phyloP scores from a whole-genome alignment of 2,888 invertebrate species.

The Euzophera pinguis region DNA sequence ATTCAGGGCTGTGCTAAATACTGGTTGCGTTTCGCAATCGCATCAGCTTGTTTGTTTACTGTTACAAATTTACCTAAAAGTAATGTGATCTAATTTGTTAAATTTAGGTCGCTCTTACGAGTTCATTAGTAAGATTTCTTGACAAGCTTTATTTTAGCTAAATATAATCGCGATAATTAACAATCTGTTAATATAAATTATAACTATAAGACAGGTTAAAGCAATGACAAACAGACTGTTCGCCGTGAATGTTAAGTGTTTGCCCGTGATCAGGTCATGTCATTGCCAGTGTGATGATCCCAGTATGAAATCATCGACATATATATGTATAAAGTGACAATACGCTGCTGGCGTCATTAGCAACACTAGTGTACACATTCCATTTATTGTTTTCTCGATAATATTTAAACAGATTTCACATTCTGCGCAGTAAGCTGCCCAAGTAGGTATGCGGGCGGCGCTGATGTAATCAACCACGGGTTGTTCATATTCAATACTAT shows the following conservation, averaged over 20 bases:
- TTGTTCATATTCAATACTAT: constrained; percentile 24
- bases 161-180: not conserved
- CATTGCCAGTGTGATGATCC: constrained; percentile 49
- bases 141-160: not conserved
- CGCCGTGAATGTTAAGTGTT: constrained; percentile 13
- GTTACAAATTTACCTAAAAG: not conserved
- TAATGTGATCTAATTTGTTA: not conserved
- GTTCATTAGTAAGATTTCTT: not conserved
- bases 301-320: constrained; percentile 60
- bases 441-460: constrained; percentile 27
- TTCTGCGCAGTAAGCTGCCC: constrained; percentile 59
- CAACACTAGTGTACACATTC: constrained; percentile 47
- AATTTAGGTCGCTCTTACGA: constrained; percentile 1
- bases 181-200: not conserved
- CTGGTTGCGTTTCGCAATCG: constrained; percentile 6
- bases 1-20: constrained; percentile 13
- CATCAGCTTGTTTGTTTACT: constrained; percentile 8
- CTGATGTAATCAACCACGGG: constrained; percentile 49
- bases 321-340: constrained; percentile 45
- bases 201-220: constrained; percentile 5
- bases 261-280: constrained; percentile 43
- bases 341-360: constrained; percentile 43
- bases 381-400: constrained; percentile 51
- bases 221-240: constrained; percentile 12
- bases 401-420: constrained; percentile 66